Evolutionary conservation across 2,888 invertebrate species (phyloP), one percentile per base, ranked within the genome.

Genomic region (Papilio demoleus): DNA sequence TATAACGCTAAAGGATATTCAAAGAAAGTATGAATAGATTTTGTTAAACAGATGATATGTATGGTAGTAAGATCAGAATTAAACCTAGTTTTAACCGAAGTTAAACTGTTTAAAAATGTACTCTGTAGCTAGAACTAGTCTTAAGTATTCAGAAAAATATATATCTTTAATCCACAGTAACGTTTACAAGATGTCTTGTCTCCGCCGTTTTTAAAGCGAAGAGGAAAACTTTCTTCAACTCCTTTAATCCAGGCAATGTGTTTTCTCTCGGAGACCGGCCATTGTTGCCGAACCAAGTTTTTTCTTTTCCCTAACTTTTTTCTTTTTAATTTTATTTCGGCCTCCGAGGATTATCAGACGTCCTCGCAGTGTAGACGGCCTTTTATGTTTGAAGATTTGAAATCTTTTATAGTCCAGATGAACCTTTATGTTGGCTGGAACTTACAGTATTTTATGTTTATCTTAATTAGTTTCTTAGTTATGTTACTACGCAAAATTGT

Each of bases 291-390:
- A 75, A 56, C 77, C 85, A 87, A 81, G 86, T 88, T 45, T 42
- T 83, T 79, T 79, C 81, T 81, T 78, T 81, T 81, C 76, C 71
- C 65, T 74, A 74, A 77, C 80, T 82, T 87, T 81, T 81, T 87
- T 85, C 85, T 82, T 83, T 89, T 87, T 87, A 87, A 88, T 90
- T 90, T 88, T 86, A 87, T 90, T 88, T 87, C 80, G 79, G 81
- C 76, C 77, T 71, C 72, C 72, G 78, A 80, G 79, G 83, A 84
- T 85, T 85, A 85, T 85, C 80, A 60, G 40, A 50, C 50, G 65
- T 34, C 68, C 34, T 47, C 14, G 40, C 31, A 36, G 59, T 19
- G 4, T 72, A 71, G 75, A 76, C 75, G 73, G 76, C 36, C 56
- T 70, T 76, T 77, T 76, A 76, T 74, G 74, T 71, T 68, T 68